Evolutionary conservation across 2,113 vertebrate species (phyloP), one percentile per base, ranked within the genome.

Genomic region (Spea bombifrons): DNA sequence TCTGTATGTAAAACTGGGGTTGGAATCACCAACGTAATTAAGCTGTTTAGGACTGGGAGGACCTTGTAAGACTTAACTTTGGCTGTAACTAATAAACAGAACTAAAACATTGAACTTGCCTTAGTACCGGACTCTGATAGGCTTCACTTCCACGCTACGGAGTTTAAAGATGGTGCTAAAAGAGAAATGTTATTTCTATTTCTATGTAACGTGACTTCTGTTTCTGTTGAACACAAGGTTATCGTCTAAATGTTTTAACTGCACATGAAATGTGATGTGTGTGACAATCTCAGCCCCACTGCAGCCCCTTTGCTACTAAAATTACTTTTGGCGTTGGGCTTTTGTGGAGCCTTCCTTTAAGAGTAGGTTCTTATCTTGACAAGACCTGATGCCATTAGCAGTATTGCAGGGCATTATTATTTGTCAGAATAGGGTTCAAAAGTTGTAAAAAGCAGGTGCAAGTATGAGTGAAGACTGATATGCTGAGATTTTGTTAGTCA

Each of bases 281-380:
- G 69, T 12, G 83, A 84, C 87, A 82, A 82, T 85, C 80, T 64
- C 61, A 84, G 85, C 84, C 85, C 86, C 83, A 81, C 0, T 83
- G 81, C 0, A 2, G 81, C 76, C 85, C 66, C 49, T 66, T 84
- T 4, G 71, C 80, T 84, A 82, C 90, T 87, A 73, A 87, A 88
- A 90, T 92, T 90, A 76, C 91, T 88, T 84, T 72, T 71, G 89
- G 88, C 89, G 84, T 87, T 86, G 75, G 65, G 86, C 85, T 87
- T 88, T 86, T 83, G 87, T 85, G 86, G 83, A 88, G 84, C 12
- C 86, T 75, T 88, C 89, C 87, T 83, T 83, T 86, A 86, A 0
- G 57, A 80, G 84, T 76, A 82, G 71, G 15, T n/a, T 44, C 88
- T 93, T 94, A 93, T 93, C 93, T 93, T 85, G 89, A 89, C 90